phyloP scores from a whole-genome alignment of 2,113 vertebrate species.

The Bostrychus sinensis region DNA sequence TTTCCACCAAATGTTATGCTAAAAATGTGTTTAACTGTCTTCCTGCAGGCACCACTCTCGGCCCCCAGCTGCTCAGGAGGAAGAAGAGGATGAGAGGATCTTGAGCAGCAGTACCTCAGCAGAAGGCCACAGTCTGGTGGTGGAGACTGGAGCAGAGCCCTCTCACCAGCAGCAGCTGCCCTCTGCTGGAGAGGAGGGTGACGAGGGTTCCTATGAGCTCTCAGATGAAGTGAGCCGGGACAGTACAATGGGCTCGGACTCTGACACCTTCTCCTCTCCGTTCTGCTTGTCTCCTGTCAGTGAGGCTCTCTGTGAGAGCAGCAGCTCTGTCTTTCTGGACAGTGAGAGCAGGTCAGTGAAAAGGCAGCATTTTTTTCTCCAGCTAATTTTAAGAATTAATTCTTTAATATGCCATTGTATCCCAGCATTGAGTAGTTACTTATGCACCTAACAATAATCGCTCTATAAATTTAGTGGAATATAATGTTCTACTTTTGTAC shows the following conservation, averaged over 20 bases:
- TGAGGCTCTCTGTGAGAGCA: constrained; percentile 88
- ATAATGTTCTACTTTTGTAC: too few relatives aligned
- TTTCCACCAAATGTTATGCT: background rate
- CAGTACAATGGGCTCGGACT: constrained; percentile 93
- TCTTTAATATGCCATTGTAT: background rate
- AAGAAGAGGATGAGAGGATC: constrained; percentile 77
- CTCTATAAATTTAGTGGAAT: too few relatives aligned
- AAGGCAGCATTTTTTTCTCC: background rate
- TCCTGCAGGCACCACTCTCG: constrained; percentile 53
- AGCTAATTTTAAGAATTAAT: too few relatives aligned
- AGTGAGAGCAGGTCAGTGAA: constrained; percentile 85
- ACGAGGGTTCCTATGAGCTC: constrained; percentile 90
- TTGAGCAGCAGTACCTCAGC: constrained; percentile 59
- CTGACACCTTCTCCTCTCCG: constrained; percentile 94
- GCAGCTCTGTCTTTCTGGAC: constrained; percentile 89
- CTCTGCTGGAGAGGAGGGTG: constrained; percentile 77
- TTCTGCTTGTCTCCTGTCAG: constrained; percentile 95
- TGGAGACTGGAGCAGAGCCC: constrained; percentile 41
- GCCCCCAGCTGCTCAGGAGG: constrained; percentile 69
- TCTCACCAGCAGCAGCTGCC: constrained; percentile 59
- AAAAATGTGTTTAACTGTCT: background rate
- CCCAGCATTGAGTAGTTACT: background rate
- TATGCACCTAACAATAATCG: too few relatives aligned
- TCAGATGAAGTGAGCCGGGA: constrained; percentile 92
- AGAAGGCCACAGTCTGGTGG: constrained; percentile 73